phyloP scores from a whole-genome alignment of 2,113 vertebrate genomes.

The Trematocara variabile region DNA sequence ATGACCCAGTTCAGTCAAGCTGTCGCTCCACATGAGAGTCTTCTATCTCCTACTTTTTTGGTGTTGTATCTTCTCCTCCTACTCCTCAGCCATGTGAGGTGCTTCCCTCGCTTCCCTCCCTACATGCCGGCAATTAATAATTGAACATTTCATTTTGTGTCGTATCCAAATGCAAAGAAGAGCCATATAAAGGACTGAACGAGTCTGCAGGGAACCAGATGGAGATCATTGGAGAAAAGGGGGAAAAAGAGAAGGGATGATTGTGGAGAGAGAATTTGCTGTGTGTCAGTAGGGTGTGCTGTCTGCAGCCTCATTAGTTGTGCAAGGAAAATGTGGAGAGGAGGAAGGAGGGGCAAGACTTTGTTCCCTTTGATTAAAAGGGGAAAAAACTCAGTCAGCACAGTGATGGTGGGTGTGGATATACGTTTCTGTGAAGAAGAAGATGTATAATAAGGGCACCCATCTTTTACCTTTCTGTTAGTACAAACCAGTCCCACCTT shows the following conservation, averaged over 20 bases:
- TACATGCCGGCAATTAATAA: slow-evolving; percentile 51
- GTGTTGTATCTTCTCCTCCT: not conserved
- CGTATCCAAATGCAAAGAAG: not conserved
- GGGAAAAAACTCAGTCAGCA: not conserved
- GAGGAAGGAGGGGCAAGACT: slow-evolving; percentile 4
- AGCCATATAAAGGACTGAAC: not conserved
- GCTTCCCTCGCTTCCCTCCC: not conserved
- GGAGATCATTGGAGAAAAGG: not conserved
- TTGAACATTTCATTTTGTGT: slow-evolving; percentile 36
- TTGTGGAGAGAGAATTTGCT: not conserved
- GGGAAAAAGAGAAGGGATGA: not conserved
- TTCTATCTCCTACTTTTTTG: slow-evolving; percentile 10
- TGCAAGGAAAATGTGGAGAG: not conserved
- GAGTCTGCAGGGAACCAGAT: not conserved
- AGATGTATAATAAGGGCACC: not conserved
- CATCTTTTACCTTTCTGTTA: slow-evolving; percentile 25
- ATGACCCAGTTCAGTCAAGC: slow-evolving; percentile 77
- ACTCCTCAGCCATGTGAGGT: not conserved
- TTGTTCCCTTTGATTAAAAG: slow-evolving; percentile 22
- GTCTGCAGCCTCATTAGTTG: slow-evolving; percentile 34
- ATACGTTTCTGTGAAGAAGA: not conserved
- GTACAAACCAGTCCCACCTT: not conserved
- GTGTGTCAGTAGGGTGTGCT: slow-evolving; percentile 39
- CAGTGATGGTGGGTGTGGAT: not conserved
- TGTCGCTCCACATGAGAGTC: slow-evolving; percentile 29